Evolutionary conservation across 2,113 vertebrate species (phyloP), one percentile per base, ranked within the genome.

Genomic region (Neogale vison): DNA sequence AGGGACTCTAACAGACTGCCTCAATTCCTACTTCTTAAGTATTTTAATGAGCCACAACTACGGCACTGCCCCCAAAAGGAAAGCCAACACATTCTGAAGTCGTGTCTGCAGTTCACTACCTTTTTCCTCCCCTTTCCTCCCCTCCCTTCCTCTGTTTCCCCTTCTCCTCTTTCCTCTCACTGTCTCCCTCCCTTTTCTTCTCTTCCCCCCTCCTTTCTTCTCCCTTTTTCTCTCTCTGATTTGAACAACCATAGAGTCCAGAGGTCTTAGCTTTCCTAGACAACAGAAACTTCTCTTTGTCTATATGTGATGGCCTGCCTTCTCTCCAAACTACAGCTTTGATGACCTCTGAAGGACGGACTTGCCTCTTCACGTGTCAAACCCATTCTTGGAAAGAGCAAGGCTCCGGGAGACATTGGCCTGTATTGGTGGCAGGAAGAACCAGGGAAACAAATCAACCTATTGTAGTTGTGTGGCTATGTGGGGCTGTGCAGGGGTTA

Each of bases 1-100:
- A 39, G 12, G 18, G 36, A 29, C 23, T 21, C 17, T 17, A 7
- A 42, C 39, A 77, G 29, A 7, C 17, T 84, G n/a, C 13, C 36
- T 65, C 82, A 23, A 77, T 2, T 39, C 52, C 65, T 21, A 15
- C 4, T 9, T 36, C n/a, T 21, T n/a, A 21, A 18, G 11, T 6
- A 10, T 71, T 11, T 92, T 55, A 20, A 45, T 86, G 8, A 45
- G 31, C 18, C 52, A 47, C 63, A 57, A 18, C 15, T 57, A 21
- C 4, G 6, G 14, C 14, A 36, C 17, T 74, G n/a, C 6, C 2
- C 13, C 2, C 14, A 82, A 2, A 14, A 45, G 11, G 3, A 8
- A 47, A 93, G 6, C 50, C 7, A 72, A 52, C 6, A 20, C n/a
- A n/a, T 55, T 79, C 39, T 45, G 17, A 65, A 34, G 11, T 57